Conservation (phyloP, 2,113 vertebrate species). For the Passer domesticus region DNA sequence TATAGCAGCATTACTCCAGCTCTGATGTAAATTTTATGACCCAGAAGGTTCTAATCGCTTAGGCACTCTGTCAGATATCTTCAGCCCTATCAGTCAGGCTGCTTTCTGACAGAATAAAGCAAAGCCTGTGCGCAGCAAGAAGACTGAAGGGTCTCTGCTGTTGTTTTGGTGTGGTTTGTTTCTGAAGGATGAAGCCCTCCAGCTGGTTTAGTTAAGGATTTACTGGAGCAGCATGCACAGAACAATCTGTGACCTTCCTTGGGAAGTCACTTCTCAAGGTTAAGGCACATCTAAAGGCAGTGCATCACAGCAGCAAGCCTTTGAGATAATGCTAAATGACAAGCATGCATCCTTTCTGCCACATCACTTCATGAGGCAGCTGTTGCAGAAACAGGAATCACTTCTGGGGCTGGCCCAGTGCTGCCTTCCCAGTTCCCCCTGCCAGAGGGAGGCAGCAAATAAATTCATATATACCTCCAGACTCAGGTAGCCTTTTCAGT, state of each 20-base stretch:
- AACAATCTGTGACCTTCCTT: background rate
- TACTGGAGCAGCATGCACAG: fast-evolving
- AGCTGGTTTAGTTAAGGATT: background rate
- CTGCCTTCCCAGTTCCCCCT: background rate
- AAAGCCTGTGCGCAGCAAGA: background rate
- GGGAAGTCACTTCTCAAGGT: background rate
- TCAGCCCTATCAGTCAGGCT: slow-evolving; percentile 12
- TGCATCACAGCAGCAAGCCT: background rate
- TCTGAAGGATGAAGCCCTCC: background rate
- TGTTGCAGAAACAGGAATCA: background rate
- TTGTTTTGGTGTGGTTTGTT: background rate
- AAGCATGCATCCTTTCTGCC: background rate
- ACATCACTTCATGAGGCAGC: background rate
- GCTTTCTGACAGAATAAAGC: background rate
- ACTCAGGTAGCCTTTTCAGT: background rate
- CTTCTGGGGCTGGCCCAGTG: background rate
- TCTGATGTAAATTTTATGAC: slow-evolving; percentile 28
- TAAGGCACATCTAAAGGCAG: background rate
- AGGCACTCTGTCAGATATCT: background rate
- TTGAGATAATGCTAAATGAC: background rate
- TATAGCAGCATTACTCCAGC: slow-evolving; percentile 1
- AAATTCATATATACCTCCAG: background rate
- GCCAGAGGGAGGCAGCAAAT: background rate
- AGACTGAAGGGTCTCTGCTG: background rate
- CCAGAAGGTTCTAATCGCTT: slow-evolving; percentile 20